Percentiles rank a stretch among this genome's conserved stretches.
These are phyloP conservation scores for Dysidea cf. avara DNA, from an alignment of 37 sponge, comb jelly and placozoan species.

Conservation along the genomic window DNA sequence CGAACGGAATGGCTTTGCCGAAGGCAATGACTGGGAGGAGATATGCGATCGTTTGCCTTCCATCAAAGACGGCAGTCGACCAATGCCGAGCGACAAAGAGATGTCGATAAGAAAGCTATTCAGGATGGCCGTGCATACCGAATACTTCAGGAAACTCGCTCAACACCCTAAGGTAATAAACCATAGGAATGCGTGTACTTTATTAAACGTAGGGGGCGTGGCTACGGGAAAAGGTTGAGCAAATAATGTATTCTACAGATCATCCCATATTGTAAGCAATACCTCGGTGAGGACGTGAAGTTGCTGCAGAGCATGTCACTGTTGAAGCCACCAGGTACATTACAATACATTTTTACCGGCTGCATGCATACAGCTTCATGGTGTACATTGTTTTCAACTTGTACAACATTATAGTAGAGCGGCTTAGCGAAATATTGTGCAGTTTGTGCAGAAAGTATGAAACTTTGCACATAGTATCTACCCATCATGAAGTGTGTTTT, in stretches of 20 bases:
- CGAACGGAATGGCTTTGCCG: conserved; percentile 1
- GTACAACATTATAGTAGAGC: too few species aligned
- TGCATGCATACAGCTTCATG: too few species aligned
- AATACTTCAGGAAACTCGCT: conserved; percentile 12
- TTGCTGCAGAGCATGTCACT: conserved; percentile 35
- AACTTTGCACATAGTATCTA: too few species aligned
- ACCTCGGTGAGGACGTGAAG: conserved; percentile 25
- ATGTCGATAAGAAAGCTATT: conserved; percentile 17
- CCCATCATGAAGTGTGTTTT: too few species aligned
- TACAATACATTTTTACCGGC: neutral
- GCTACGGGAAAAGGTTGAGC: neutral
- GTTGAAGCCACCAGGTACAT: conserved; percentile 31
- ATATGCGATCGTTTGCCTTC: conserved; percentile 9
- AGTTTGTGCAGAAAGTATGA: too few species aligned
- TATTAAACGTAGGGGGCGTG: too few species aligned
- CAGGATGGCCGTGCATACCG: conserved; percentile 6
- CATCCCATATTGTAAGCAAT: too few species aligned
- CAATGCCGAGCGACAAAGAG: neutral
- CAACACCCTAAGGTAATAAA: conserved; percentile 13
- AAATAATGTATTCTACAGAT: too few species aligned
- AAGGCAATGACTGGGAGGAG: conserved; percentile 1
- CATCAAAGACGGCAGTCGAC: conserved; percentile 15
- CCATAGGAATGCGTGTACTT: too few species aligned
- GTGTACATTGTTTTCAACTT: too few species aligned
- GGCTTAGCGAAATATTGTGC: too few species aligned